A percentile compares a stretch with the other conserved stretches of the same genome.
Conservation (phyloP, 2,888 invertebrate species). For the Hirtodrosophila alboralis region DNA sequence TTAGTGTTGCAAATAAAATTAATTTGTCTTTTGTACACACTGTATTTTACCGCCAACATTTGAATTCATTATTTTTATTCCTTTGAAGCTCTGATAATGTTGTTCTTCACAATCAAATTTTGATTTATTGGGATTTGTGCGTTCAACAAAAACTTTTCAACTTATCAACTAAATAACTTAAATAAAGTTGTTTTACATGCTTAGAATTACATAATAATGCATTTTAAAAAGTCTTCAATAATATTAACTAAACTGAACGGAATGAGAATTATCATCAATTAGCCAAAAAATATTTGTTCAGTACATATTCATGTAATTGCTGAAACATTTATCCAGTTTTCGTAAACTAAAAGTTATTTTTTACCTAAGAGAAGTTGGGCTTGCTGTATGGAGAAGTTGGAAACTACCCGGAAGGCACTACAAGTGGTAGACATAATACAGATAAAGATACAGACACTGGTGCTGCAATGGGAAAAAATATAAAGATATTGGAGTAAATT, state of each 20-base stretch:
- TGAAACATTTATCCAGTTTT: slow-evolving; percentile 22
- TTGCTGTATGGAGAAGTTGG: slow-evolving; percentile 18
- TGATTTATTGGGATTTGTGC: slow-evolving; percentile 62
- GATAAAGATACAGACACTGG: slow-evolving; percentile 35
- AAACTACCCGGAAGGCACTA: slow-evolving; percentile 63
- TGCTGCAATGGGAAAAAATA: slow-evolving; percentile 13
- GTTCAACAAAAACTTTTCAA: slow-evolving; percentile 61
- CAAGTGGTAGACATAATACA: slow-evolving; percentile 42
- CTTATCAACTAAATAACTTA: slow-evolving; percentile 75
- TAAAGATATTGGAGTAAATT: slow-evolving; percentile 26
- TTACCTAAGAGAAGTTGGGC: slow-evolving; percentile 24
- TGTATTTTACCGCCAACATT: neutral
- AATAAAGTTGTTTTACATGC: slow-evolving; percentile 56
- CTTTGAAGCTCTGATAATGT: too few relatives aligned
- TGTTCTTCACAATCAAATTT: slow-evolving; percentile 27
- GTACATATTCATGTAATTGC: slow-evolving; percentile 25
- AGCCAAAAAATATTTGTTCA: slow-evolving; percentile 25
- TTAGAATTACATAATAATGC: slow-evolving; percentile 70
- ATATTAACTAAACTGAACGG: slow-evolving; percentile 58
- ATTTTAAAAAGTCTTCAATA: slow-evolving; percentile 53
- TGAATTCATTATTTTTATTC: neutral
- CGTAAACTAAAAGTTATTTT: slow-evolving; percentile 26
- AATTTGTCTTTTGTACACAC: too few relatives aligned
- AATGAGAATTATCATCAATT: slow-evolving; percentile 54
- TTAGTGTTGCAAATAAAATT: too few relatives aligned